Evolutionary conservation across 2,797 vertebrate species (phyloP).

Genomic region (Nannoperca obscura): DNA sequence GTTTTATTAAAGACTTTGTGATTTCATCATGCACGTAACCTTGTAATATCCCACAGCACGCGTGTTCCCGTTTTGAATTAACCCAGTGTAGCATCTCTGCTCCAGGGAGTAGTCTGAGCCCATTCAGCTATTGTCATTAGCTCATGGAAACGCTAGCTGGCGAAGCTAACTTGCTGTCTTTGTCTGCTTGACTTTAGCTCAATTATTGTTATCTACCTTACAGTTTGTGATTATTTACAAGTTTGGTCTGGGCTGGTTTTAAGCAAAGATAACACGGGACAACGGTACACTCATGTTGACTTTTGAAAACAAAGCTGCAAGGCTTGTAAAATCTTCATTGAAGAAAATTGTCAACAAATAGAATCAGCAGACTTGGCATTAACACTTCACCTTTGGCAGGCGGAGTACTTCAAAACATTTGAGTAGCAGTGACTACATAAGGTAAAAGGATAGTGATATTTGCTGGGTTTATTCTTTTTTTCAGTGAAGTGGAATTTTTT

Average conservation of each 20-base stretch:
- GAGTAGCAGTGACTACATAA: not conserved
- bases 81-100: slow-evolving; percentile 16
- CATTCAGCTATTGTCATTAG: slow-evolving; percentile 82
- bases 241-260: slow-evolving; percentile 5
- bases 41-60: not conserved
- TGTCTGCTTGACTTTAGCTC: slow-evolving; percentile 74
- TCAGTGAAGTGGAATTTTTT: not conserved
- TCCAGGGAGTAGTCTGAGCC: slow-evolving; percentile 75
- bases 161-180: slow-evolving; percentile 77
- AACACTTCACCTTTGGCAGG: slow-evolving; percentile 28
- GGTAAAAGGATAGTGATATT: not conserved
- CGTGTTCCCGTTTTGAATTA: slow-evolving; percentile 26
- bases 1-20: not conserved
- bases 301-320: slow-evolving; percentile 35
- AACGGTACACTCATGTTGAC: slow-evolving; percentile 2
- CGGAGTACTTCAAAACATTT: slow-evolving; percentile 29
- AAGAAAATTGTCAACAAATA: slow-evolving; percentile 60
- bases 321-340: slow-evolving; percentile 23
- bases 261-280: not conserved
- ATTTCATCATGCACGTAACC: not conserved
- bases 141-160: slow-evolving; percentile 72
- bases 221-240: slow-evolving; percentile 14
- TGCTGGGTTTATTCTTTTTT: not conserved
- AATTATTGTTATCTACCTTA: slow-evolving; percentile 37
- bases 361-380: slow-evolving; percentile 21